A percentile compares a stretch with the other conserved stretches of the same genome.
Conservation (phyloP, 2,113 vertebrate genomes). For the Turdus rufiventris region DNA sequence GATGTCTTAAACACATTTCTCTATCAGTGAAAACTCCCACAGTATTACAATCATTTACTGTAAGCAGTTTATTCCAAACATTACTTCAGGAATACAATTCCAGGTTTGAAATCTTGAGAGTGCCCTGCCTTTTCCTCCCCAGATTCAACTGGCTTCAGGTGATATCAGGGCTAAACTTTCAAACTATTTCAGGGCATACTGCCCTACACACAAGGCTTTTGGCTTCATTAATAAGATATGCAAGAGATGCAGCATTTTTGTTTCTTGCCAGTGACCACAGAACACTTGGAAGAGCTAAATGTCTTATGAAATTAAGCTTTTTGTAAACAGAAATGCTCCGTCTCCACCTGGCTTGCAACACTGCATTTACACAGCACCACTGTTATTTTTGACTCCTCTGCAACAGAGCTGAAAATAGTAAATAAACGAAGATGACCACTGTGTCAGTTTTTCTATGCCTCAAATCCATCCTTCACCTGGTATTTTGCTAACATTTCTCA, state of each 20-base stretch:
- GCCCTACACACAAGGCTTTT: neutral
- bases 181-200: conserved; percentile 17
- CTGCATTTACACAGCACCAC: neutral
- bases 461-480: neutral
- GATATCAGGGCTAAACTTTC: conserved; percentile 45
- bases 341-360: neutral
- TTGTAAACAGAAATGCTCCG: neutral
- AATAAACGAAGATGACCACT: neutral
- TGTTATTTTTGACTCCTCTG: neutral
- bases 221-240: neutral
- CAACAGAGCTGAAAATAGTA: neutral
- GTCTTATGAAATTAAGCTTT: conserved; percentile 20
- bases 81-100: conserved; percentile 54
- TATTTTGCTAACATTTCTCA: conserved; percentile 14
- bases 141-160: conserved; percentile 12
- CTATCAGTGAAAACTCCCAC: conserved; percentile 29
- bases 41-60: conserved; percentile 29
- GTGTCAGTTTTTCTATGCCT: neutral
- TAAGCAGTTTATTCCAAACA: conserved; percentile 61
- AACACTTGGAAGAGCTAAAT: neutral
- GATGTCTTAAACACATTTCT: conserved; percentile 59
- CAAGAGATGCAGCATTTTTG: neutral
- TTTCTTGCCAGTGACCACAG: neutral
- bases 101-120: conserved; percentile 33
- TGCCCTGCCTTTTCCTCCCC: neutral